Base-by-base conservation (phyloP, 92 coral and sea anemone genomes). In the Porites divaricata region DNA sequence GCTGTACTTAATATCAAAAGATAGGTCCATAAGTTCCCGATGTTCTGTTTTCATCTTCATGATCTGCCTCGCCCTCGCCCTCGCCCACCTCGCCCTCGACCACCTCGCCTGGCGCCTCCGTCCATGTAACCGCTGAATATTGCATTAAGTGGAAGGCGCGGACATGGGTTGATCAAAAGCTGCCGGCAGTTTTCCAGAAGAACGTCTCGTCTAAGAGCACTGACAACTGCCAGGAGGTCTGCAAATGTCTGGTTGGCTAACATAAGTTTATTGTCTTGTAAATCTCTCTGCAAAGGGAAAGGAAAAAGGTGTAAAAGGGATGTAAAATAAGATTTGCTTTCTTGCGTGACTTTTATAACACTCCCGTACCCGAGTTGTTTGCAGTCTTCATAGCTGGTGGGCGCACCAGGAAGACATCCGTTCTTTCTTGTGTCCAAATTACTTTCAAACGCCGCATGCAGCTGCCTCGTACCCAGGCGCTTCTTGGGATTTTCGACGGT, bases 121-220 rank as follows among this genome's bases (percentile, higher is more conserved):
- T 57, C 74, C 53, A 65, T 70, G 74, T 96, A 96, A 17, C 95
- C 93, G 65, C 52, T 87, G 72, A 96, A 94, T 75, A 92, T 83
- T 26, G 92, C 77, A 86, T 96, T 96, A 0, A 96, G 91, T 2
- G 98, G 98, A 10, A 96, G 95, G 82, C 93, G 87, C 9, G 95
- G 98, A 81, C 98, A 96, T 15, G 93, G 94, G 74, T 86, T 90
- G 78, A 81, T 89, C n/a, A 95, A 89, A 0, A 93, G 85, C 65
- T 88, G 88, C n/a, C 75, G 87, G 80, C 93, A 87, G 65, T 94
- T 87, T 48, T 84, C 79, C 8, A 95, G 80, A 8, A 95, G 93
- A 62, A 84, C 62, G 21, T 93, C 88, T 17, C 65, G 11, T 12
- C 95, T 88, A 6, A 96, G 87, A 58, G 78, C 83, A 35, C 78